A percentile compares a stretch with the other conserved stretches of the same genome.
Conservation (phyloP, 2,797 vertebrate species). For the Rhynchotus rufescens region DNA sequence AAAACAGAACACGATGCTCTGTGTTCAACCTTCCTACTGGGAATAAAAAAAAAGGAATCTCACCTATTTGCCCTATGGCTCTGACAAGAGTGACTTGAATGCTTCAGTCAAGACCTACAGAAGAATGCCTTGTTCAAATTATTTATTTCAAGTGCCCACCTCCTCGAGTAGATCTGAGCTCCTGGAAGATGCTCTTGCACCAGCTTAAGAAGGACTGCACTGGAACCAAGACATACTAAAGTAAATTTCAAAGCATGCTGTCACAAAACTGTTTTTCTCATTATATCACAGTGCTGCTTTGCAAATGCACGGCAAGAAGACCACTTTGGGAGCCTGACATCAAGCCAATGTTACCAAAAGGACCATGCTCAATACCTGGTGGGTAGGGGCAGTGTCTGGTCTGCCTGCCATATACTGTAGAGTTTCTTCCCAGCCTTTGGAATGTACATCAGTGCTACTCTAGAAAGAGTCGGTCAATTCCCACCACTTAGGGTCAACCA, state of each 20-base stretch:
- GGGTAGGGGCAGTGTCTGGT: not conserved
- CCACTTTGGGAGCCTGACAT: not conserved
- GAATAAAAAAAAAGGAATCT: slow-evolving; percentile 37
- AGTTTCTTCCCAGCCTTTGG: not conserved
- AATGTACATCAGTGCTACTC: not conserved
- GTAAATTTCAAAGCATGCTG: not conserved
- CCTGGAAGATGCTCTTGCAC: not conserved
- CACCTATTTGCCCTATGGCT: slow-evolving; percentile 20
- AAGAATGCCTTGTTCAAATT: not conserved
- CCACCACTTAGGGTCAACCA: not conserved
- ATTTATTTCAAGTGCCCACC: slow-evolving; percentile 52
- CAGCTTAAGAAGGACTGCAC: not conserved
- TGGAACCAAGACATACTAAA: not conserved
- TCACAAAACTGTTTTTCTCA: not conserved
- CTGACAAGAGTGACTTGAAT: not conserved
- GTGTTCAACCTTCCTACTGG: slow-evolving; percentile 3
- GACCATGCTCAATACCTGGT: not conserved
- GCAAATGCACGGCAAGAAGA: not conserved
- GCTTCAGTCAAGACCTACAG: not conserved
- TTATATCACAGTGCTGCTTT: not conserved
- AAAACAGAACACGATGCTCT: not conserved
- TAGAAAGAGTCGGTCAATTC: not conserved
- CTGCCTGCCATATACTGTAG: not conserved
- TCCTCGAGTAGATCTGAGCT: not conserved
- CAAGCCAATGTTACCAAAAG: not conserved